Evolutionary conservation across 2,888 invertebrate species (phyloP).

Genomic region (Meganola albula): DNA sequence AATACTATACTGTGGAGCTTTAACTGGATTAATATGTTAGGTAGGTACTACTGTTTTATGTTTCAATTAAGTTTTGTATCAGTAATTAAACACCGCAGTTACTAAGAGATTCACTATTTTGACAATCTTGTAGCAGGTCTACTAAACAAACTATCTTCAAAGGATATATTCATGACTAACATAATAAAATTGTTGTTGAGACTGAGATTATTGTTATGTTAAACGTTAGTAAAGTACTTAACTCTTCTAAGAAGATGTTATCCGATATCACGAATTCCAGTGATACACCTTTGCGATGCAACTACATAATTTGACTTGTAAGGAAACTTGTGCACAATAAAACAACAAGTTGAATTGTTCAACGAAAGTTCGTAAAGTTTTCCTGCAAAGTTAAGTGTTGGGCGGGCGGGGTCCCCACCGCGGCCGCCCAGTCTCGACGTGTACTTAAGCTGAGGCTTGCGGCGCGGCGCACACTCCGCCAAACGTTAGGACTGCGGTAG

Average conservation of each 20-base stretch:
- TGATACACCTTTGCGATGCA: conserved; percentile 18
- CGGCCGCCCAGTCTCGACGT: conserved; percentile 18
- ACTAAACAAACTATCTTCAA: no score
- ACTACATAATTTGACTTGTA: conserved; percentile 19
- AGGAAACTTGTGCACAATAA: conserved; percentile 25
- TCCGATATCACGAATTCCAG: conserved; percentile 12
- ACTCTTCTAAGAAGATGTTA: conserved; percentile 13
- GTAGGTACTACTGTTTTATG: no score
- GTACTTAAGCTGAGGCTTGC: conserved; percentile 47
- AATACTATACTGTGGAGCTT: no score
- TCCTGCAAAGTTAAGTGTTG: conserved; percentile 27
- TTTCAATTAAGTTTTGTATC: no score
- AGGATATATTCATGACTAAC: no score
- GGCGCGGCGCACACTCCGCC: conserved; percentile 64
- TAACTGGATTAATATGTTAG: no score
- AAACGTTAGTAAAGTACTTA: neutral
- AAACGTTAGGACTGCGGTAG: conserved; percentile 67
- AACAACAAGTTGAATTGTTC: conserved; percentile 24
- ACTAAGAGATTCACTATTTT: no score
- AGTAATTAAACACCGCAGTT: no score
- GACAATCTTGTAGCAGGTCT: no score
- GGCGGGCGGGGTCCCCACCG: conserved; percentile 6
- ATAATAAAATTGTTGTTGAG: no score
- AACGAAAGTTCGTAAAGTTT: conserved; percentile 36
- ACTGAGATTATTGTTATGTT: conserved; percentile 3